These are phyloP conservation scores for Trachymyrmex septentrionalis DNA, from an alignment of 1,140 invertebrate genomes.

Conservation along the genomic window DNA sequence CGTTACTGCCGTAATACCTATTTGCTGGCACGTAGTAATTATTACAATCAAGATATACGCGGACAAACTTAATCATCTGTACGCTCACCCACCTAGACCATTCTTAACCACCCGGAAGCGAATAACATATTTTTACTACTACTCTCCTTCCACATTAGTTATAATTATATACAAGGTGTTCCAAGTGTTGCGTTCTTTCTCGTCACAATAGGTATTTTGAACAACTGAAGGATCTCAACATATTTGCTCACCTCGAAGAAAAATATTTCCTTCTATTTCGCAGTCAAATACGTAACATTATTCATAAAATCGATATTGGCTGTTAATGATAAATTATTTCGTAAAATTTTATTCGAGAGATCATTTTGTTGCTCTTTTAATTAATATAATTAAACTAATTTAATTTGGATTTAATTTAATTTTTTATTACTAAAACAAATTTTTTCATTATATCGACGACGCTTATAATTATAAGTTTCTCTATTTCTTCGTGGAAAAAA, in stretches of 20 bases:
- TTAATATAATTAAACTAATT: background rate
- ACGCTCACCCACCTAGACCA: constrained; percentile 23
- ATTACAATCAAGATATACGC: constrained; percentile 53
- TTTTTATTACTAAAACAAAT: no score
- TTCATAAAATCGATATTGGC: background rate
- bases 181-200: background rate
- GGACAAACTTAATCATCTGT: constrained; percentile 46
- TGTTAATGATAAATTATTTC: background rate
- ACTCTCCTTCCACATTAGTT: constrained; percentile 14
- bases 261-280: background rate
- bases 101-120: constrained; percentile 54
- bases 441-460: no score
- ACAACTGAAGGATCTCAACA: background rate
- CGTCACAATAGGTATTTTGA: background rate
- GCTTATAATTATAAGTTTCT: no score
- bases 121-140: constrained; percentile 27
- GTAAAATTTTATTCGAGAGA: background rate
- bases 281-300: background rate
- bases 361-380: background rate
- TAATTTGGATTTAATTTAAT: no score
- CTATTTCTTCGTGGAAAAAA: no score
- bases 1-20: constrained; percentile 24
- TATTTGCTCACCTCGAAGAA: background rate
- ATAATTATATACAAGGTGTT: constrained; percentile 45
- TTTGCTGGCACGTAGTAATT: constrained; percentile 45